These are phyloP conservation scores for Pseudobourletiella spinata DNA, from an alignment of 1,140 invertebrate species.

Conservation along the genomic window DNA sequence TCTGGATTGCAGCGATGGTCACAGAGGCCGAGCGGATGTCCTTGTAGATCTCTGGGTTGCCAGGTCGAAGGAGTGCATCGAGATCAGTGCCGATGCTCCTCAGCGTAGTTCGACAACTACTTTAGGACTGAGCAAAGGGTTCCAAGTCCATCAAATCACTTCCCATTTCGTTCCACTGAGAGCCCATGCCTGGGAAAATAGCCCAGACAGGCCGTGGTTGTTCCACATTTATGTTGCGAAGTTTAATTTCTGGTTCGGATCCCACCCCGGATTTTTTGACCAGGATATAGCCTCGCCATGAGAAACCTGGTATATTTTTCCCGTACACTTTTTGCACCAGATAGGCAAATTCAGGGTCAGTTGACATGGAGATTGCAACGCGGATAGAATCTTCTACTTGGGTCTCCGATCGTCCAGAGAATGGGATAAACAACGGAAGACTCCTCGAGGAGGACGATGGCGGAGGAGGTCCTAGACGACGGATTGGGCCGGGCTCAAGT, in stretches of 20 bases:
- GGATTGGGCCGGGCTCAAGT: constrained; percentile 77
- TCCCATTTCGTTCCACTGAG: constrained; percentile 92
- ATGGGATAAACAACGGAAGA: constrained; percentile 41
- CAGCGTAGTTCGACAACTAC: constrained; percentile 62
- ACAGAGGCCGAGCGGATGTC: constrained; percentile 81
- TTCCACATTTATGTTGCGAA: neutral
- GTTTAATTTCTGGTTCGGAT: neutral
- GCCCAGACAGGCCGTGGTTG: constrained; percentile 78
- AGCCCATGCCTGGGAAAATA: constrained; percentile 92
- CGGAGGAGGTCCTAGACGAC: constrained; percentile 57
- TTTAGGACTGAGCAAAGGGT: constrained; percentile 64
- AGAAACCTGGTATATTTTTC: neutral
- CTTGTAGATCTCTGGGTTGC: constrained; percentile 63
- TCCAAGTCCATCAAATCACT: constrained; percentile 69
- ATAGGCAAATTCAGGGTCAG: neutral
- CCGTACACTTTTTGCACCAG: neutral
- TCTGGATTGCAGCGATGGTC: constrained; percentile 86
- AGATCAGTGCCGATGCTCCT: constrained; percentile 69
- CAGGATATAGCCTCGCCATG: constrained; percentile 1
- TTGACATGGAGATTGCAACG: neutral
- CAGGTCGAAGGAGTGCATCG: constrained; percentile 64
- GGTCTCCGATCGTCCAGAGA: constrained; percentile 46
- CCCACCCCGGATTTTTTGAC: neutral
- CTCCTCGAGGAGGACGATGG: too few species aligned
- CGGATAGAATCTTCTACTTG: constrained; percentile 36